Evolutionary conservation across 2,888 invertebrate species (phyloP), one percentile per base, ranked within the genome.

Genomic region (Proisotoma minuta): DNA sequence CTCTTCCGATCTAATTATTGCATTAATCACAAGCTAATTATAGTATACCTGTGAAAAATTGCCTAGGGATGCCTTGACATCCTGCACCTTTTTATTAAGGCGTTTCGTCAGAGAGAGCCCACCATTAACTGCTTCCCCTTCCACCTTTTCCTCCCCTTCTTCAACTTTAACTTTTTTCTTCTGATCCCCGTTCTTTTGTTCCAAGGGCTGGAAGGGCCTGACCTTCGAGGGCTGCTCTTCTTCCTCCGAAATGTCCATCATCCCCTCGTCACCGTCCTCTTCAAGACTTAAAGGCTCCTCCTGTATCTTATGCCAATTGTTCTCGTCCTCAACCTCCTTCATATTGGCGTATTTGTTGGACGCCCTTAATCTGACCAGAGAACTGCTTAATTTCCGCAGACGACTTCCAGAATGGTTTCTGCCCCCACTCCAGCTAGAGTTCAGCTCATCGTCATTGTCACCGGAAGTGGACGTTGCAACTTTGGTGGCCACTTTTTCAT

Each of bases 41-140:
- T 43, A 18, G 18, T 20, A 43, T 63, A 73, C 73, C 70, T 73
- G 73, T 8, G 73, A 73, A 24, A 73, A 63, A 57, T 66, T 73
- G 40, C 70, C 73, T 54, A 72, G 51, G 0, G 71, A 69, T 5
- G 61, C 60, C 34, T 71, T 72, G 8, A 73, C 71, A 50, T 72
- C 71, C 34, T 72, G 72, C 28, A 73, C 65, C 23, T 71, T 72
- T 58, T 68, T 70, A 50, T 73, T 73, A 12, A 73, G 27, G 26
- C 63, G 58, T 43, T 65, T 60, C 10, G 68, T 66, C 43, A 65
- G 59, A 54, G 65, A 65, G 5, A 56, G 57, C 53, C 22, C 65
- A 18, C 12, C 50, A n/a, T n/a, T n/a, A n/a, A n/a, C n/a, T 18
- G 5, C 65, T 60, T 47, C 56, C 58, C 60, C 61, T 26, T 52